Evolutionary conservation across 1,140 invertebrate species (phyloP).

Genomic region (Fopius arisanus): DNA sequence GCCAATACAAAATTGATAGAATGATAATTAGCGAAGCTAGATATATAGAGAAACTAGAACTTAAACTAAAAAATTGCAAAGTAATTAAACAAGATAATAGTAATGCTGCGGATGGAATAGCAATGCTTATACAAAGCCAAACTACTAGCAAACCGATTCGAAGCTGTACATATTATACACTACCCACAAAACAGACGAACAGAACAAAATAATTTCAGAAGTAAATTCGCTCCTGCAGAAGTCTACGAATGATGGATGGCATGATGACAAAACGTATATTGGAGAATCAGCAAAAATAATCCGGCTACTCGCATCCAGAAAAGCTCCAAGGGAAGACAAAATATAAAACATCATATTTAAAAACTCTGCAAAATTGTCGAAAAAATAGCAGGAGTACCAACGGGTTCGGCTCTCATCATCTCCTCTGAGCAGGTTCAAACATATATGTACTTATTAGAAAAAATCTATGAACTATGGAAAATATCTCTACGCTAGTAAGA

Average conservation of each 20-base stretch:
- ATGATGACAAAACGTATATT: too few species aligned
- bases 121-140: conserved; percentile 36
- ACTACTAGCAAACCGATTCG: conserved; percentile 39
- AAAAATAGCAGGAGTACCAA: not conserved
- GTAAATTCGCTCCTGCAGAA: conserved; percentile 15
- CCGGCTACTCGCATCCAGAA: conserved; percentile 33
- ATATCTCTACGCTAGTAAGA: conserved; percentile 41
- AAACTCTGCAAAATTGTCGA: conserved; percentile 22
- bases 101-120: too few species aligned
- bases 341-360: conserved; percentile 40
- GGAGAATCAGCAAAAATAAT: conserved; percentile 38
- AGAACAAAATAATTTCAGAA: conserved; percentile 29
- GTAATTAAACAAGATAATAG: too few species aligned
- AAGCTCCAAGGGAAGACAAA: conserved; percentile 48
- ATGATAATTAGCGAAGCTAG: too few species aligned
- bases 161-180: conserved; percentile 43
- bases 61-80: too few species aligned
- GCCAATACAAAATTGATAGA: not conserved
- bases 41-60: too few species aligned
- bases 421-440: conserved; percentile 46
- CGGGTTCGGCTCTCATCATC: conserved; percentile 40
- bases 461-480: conserved; percentile 44
- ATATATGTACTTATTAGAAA: conserved; percentile 37
- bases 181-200: conserved; percentile 32
- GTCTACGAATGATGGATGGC: too few species aligned